Evolutionary conservation across 2,888 invertebrate genomes (phyloP), one percentile per base, ranked within the genome.

Genomic region (Diachrysia chrysitis): DNA sequence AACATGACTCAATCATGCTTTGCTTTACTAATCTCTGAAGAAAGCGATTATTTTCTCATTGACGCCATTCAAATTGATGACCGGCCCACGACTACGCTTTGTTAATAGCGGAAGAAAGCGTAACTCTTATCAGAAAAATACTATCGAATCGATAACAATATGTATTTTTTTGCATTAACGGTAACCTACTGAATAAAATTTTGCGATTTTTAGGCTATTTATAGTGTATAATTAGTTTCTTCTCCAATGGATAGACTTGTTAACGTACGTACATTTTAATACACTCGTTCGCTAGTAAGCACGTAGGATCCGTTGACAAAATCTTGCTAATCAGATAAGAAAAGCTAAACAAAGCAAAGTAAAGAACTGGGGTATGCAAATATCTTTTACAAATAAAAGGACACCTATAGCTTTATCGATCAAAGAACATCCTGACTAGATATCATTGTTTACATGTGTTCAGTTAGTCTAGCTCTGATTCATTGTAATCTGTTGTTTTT

Each of bases 381-480:
- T 71, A 79, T 66, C 67, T 60, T 65, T 69, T 65, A 76, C 76
- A 75, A 78, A 84, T 83, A 83, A 78, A 66, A 63, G 48, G 35
- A 19, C 0, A 48, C 19, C 60, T 71, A 58, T 64, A n/a, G 29
- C n/a, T 48, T 76, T 76, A 72, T 76, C 82, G 76, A 78, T 68
- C 73, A 71, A 75, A 76, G 73, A 81, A 79, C 74, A 42, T n/a
- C 6, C n/a, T 42, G 68, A 70, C 57, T 61, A 76, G 79, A 83
- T 85, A 82, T 76, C 57, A 74, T 68, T 29, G 73, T 79, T 83
- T 83, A 80, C 80, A 76, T 73, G 79, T 69, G 14, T 76, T 72
- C 76, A 10, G 9, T 16, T 73, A 78, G 58, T 58, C 35, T 25
- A 55, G 53, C 37, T 21, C 55, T 57, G 2, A 51, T 51, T 67